A percentile compares a stretch with the other conserved stretches of the same genome.
These are phyloP conservation scores for Thera britannica DNA, from an alignment of 2,888 invertebrate species.

Conservation along the genomic window DNA sequence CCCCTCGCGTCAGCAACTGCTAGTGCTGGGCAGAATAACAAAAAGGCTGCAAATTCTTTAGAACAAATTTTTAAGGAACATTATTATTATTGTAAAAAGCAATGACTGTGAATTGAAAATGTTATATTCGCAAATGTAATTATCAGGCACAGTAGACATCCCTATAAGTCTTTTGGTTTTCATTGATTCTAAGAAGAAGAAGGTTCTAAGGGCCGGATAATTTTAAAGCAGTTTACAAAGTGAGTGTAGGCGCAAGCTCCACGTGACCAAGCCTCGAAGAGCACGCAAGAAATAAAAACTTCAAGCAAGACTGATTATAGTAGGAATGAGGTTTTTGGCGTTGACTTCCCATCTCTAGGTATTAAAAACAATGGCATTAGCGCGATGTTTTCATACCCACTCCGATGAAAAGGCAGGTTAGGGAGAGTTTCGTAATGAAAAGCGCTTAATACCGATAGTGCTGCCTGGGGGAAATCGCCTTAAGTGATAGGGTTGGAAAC, in stretches of 20 bases:
- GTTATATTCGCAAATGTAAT: no score
- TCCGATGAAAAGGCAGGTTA: constrained; percentile 38
- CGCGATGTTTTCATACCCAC: constrained; percentile 47
- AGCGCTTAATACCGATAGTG: constrained; percentile 48
- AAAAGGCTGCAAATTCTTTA: not conserved
- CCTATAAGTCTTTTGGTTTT: no score
- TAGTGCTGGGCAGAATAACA: constrained; percentile 29
- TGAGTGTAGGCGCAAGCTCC: no score
- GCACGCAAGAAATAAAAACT: no score
- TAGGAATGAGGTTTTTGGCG: no score
- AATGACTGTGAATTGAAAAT: no score
- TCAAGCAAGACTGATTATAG: no score
- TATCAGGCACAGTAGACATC: no score
- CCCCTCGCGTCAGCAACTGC: constrained; percentile 27
- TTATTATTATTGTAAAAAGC: not conserved
- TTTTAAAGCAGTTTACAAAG: no score
- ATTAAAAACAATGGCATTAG: constrained; percentile 65
- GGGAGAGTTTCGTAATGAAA: constrained; percentile 39
- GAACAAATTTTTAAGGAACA: not conserved
- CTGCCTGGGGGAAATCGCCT: constrained; percentile 40
- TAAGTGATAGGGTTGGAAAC: constrained; percentile 31
- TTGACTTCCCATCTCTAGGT: constrained; percentile 39
- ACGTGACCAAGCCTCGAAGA: no score
- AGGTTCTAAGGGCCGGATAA: no score
- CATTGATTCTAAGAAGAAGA: no score